Evolutionary conservation across 1,140 invertebrate genomes (phyloP).

Genomic region (Drosophila lowei): DNA sequence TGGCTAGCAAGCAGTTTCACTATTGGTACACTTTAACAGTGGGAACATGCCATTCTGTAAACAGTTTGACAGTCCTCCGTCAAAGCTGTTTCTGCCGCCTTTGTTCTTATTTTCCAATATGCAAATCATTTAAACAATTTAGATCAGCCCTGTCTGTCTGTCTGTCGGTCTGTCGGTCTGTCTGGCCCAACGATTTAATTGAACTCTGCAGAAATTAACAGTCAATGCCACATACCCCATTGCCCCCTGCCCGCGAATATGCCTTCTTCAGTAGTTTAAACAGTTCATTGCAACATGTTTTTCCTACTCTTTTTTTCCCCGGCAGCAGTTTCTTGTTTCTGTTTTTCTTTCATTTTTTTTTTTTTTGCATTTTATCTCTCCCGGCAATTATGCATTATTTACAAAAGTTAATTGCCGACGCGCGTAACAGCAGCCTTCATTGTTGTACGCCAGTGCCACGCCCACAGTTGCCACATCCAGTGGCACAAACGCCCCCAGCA

Average conservation of each 20-base stretch:
- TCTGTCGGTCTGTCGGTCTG: constrained; percentile 32
- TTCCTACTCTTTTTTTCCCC: constrained; percentile 6
- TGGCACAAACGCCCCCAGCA: no score
- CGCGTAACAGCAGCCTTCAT: constrained; percentile 62
- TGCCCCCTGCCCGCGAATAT: constrained; percentile 8
- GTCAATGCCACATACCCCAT: constrained; percentile 4
- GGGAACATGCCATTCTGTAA: no score
- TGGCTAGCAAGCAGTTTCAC: no score
- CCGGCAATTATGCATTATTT: constrained; percentile 79
- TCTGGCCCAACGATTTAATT: constrained; percentile 67
- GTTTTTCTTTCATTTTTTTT: neutral
- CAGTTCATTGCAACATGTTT: constrained; percentile 46
- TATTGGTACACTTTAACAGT: no score
- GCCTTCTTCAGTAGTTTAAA: constrained; percentile 43
- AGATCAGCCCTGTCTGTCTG: constrained; percentile 21
- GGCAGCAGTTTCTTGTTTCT: constrained; percentile 10
- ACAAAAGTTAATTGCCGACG: constrained; percentile 78
- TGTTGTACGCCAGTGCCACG: constrained; percentile 58
- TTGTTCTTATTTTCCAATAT: constrained; percentile 25
- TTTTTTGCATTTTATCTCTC: constrained; percentile 51
- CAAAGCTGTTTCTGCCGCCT: neutral
- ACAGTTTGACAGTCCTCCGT: neutral
- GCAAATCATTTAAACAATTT: constrained; percentile 59
- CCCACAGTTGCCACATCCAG: constrained; percentile 23
- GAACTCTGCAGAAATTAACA: constrained; percentile 52